Evolutionary conservation across 2,888 invertebrate genomes (phyloP).

Genomic region (Eristalis intricaria): DNA sequence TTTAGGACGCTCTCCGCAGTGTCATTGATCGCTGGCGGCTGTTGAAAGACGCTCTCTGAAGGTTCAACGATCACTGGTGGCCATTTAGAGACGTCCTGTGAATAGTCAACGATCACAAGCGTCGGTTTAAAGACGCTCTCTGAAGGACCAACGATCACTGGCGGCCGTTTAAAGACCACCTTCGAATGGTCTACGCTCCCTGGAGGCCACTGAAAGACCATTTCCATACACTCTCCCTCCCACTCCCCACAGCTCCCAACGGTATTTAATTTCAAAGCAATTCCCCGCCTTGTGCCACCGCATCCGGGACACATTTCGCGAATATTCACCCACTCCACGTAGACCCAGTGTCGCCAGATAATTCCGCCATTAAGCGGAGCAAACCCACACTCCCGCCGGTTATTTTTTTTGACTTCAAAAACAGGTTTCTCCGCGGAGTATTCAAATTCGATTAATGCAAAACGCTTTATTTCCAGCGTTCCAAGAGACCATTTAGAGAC

Average conservation of each 20-base stretch:
- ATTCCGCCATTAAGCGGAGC: background rate
- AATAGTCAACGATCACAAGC: too few relatives aligned
- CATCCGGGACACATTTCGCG: too few relatives aligned
- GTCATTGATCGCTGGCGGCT: background rate
- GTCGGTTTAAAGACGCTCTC: too few relatives aligned
- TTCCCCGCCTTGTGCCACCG: too few relatives aligned
- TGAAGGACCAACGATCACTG: background rate
- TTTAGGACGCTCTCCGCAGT: background rate
- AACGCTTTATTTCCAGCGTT: background rate
- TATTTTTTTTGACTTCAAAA: background rate
- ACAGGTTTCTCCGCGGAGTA: constrained; percentile 3
- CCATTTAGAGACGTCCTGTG: too few relatives aligned
- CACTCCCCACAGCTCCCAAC: too few relatives aligned
- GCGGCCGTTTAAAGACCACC: background rate
- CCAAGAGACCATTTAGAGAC: constrained; percentile 12
- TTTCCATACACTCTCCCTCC: background rate
- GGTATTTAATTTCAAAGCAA: too few relatives aligned
- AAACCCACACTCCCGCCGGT: background rate
- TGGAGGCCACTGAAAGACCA: background rate
- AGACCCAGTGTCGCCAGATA: background rate
- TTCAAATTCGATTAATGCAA: constrained; percentile 5
- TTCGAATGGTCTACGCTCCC: too few relatives aligned
- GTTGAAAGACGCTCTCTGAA: background rate
- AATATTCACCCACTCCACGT: background rate
- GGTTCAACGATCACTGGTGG: too few relatives aligned